phyloP scores from a whole-genome alignment of 2,888 invertebrate genomes.

The Blastobasis adustella region DNA sequence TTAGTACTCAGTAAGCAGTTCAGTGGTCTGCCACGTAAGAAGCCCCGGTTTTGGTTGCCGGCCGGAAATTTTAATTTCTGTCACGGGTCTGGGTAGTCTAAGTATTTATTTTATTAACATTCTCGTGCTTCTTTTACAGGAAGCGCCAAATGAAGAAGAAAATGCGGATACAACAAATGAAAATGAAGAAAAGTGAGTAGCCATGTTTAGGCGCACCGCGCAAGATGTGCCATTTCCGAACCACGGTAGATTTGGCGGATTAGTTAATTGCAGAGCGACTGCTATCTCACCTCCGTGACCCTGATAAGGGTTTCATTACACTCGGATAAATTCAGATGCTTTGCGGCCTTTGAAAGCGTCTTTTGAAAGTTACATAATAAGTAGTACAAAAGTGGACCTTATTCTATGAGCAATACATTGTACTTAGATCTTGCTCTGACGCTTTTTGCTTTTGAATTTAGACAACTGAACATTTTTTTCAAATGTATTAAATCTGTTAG shows the following conservation, averaged over 20 bases:
- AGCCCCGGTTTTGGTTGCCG: too few species aligned
- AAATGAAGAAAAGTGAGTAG: constrained; percentile 37
- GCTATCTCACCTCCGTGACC: neutral
- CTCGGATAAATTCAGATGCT: neutral
- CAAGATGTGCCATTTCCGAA: neutral
- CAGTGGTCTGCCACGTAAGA: too few species aligned
- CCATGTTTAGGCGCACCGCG: neutral
- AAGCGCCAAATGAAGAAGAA: constrained; percentile 27
- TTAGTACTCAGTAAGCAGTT: neutral
- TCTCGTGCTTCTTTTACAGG: constrained; percentile 20
- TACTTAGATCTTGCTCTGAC: too few species aligned
- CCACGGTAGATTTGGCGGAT: neutral
- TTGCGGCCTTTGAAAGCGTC: neutral
- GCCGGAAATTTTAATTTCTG: too few species aligned
- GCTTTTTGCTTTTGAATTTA: too few species aligned
- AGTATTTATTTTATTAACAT: neutral
- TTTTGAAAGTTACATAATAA: neutral
- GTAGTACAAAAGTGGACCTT: neutral
- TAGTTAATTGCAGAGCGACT: neutral
- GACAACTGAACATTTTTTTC: too few species aligned
- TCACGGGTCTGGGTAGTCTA: too few species aligned
- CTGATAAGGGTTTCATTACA: neutral
- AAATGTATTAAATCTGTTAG: too few species aligned
- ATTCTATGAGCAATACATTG: too few species aligned
- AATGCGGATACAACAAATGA: constrained; percentile 23